These are phyloP conservation scores for Agrotis clavis DNA, from an alignment of 2,888 invertebrate species.

Conservation along the genomic window DNA sequence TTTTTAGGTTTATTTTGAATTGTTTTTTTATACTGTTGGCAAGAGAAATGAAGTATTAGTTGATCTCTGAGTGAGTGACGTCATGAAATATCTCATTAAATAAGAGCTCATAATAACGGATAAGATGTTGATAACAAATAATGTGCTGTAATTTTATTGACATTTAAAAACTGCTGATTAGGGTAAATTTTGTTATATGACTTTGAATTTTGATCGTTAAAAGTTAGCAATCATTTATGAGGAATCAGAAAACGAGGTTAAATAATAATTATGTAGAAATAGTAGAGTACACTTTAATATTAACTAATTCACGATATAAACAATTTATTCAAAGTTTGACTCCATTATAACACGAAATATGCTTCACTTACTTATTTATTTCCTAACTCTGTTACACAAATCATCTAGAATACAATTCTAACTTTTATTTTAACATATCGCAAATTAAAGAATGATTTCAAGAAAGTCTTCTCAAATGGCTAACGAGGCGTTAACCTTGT, in stretches of 20 bases:
- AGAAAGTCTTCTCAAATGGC: slow-evolving; percentile 10
- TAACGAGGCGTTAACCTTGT: slow-evolving; percentile 33
- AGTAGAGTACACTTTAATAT: not conserved
- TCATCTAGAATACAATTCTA: slow-evolving; percentile 9
- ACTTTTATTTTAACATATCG: not conserved
- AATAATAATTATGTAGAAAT: not conserved
- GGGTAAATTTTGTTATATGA: too few relatives aligned
- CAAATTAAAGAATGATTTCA: slow-evolving; percentile 18
- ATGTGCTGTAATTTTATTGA: too few relatives aligned
- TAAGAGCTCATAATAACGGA: too few relatives aligned
- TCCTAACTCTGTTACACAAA: slow-evolving; percentile 21
- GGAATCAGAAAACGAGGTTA: not conserved
- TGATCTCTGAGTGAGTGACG: too few relatives aligned
- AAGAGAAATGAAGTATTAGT: too few relatives aligned
- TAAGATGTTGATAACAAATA: too few relatives aligned
- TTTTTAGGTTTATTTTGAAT: not conserved
- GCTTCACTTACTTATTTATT: slow-evolving; percentile 19
- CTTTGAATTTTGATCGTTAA: too few relatives aligned
- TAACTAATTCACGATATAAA: not conserved
- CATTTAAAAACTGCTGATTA: too few relatives aligned
- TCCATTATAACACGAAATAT: not conserved
- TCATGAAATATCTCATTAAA: too few relatives aligned
- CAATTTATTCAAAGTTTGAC: too few relatives aligned
- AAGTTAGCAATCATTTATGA: too few relatives aligned
- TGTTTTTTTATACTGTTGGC: not conserved